phyloP scores from a whole-genome alignment of 2,113 vertebrate genomes.

The Paracyprichromis sp. region DNA sequence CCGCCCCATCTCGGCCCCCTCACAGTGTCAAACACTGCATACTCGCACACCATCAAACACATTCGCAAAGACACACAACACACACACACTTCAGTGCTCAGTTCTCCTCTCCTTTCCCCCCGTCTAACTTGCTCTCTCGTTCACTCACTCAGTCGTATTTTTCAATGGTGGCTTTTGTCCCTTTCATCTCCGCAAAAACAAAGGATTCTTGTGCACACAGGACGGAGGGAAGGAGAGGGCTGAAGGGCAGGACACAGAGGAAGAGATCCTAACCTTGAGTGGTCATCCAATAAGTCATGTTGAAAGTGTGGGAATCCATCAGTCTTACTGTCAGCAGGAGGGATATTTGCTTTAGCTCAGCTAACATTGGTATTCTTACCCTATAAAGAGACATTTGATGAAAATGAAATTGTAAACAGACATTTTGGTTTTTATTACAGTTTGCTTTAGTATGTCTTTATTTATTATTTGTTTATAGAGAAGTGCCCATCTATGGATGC shows the following conservation, averaged over 20 bases:
- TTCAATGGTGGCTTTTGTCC: conserved; percentile 79
- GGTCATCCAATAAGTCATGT: neutral
- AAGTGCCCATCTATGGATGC: neutral
- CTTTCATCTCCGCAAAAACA: conserved; percentile 73
- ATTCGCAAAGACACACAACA: neutral
- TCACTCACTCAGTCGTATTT: conserved; percentile 60
- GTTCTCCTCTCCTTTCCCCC: conserved; percentile 6
- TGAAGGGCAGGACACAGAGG: conserved; percentile 38
- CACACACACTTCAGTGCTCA: neutral
- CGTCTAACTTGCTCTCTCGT: conserved; percentile 35
- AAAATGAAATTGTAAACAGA: neutral
- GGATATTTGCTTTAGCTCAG: neutral
- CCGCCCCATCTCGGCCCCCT: neutral
- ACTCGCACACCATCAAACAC: conserved; percentile 27
- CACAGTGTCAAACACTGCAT: conserved; percentile 27
- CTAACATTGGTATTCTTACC: neutral
- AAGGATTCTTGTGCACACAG: conserved; percentile 73
- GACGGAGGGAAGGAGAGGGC: conserved; percentile 55
- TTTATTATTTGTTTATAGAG: neutral
- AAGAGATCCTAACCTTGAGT: conserved; percentile 49
- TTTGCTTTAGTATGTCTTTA: neutral
- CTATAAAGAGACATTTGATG: neutral
- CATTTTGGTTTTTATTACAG: neutral
- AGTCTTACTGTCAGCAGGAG: neutral
- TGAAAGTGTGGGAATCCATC: neutral